Evolutionary conservation across 2,888 invertebrate species (phyloP).

Genomic region (Trachelus iudaicus): DNA sequence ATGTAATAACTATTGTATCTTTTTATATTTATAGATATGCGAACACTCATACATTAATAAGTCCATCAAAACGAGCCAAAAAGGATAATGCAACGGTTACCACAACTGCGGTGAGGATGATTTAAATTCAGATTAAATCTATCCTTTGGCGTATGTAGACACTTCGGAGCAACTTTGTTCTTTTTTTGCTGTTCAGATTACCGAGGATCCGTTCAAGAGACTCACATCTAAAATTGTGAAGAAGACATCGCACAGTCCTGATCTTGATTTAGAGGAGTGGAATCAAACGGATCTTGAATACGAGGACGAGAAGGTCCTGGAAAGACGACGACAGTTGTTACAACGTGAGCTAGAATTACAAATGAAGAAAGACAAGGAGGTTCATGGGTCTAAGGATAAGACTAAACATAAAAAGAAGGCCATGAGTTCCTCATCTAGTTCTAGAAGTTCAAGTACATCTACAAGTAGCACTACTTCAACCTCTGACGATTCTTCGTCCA

Average conservation of each 20-base stretch:
- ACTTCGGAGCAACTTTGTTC: background rate
- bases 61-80: conserved; percentile 80
- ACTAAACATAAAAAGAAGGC: conserved; percentile 73
- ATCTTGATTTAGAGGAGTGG: conserved; percentile 79
- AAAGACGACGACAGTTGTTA: conserved; percentile 79
- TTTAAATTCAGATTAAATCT: background rate
- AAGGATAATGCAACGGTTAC: conserved; percentile 69
- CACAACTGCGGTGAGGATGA: conserved; percentile 53
- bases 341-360: conserved; percentile 83
- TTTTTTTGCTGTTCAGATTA: conserved; percentile 48
- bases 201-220: conserved; percentile 75
- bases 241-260: conserved; percentile 69
- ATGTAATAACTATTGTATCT: conserved; percentile 24
- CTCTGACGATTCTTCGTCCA: conserved; percentile 72
- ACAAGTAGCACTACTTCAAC: conserved; percentile 72
- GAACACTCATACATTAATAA: conserved; percentile 78
- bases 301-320: conserved; percentile 83
- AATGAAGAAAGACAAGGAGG: conserved; percentile 80
- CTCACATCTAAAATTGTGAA: conserved; percentile 74
- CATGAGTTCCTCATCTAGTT: conserved; percentile 77
- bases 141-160: background rate
- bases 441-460: conserved; percentile 73
- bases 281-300: conserved; percentile 83
- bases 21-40: conserved; percentile 67
- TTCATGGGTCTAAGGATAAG: conserved; percentile 72